Percentiles rank a stretch among this genome's conserved stretches.
These are phyloP conservation scores for Seira musarum DNA, from an alignment of 2,888 invertebrate genomes.

Conservation along the genomic window DNA sequence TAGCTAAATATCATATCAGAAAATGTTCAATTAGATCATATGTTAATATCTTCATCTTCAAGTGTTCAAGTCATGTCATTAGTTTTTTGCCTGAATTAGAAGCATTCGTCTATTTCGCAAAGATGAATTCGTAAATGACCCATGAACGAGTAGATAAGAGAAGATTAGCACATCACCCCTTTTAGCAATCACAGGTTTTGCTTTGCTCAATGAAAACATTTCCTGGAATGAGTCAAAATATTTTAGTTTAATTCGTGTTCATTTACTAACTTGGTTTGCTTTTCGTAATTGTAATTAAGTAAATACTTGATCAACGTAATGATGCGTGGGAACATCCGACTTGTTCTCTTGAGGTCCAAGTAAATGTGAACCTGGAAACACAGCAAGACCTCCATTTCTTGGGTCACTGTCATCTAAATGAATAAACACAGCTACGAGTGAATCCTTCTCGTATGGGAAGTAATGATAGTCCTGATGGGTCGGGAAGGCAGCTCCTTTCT, in stretches of 20 bases:
- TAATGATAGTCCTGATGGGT: constrained; percentile 79
- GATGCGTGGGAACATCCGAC: constrained; percentile 73
- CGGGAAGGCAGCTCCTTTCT: constrained; percentile 77
- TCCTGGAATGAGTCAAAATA: constrained; percentile 64
- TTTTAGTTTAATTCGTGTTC: not conserved
- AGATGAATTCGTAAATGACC: constrained; percentile 76
- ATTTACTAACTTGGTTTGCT: not conserved
- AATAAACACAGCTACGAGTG: constrained; percentile 77
- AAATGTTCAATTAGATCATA: too few species aligned
- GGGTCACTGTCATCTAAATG: constrained; percentile 76
- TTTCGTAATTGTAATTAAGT: not conserved
- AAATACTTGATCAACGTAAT: constrained; percentile 66
- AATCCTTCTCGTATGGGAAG: constrained; percentile 77
- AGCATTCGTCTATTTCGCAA: constrained; percentile 75
- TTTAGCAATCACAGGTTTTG: constrained; percentile 75
- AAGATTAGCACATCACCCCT: constrained; percentile 77
- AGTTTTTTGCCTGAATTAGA: constrained; percentile 71
- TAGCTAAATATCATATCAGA: too few species aligned
- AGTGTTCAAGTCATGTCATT: too few species aligned
- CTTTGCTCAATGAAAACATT: constrained; percentile 74
- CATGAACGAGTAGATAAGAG: constrained; percentile 77
- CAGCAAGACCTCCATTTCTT: constrained; percentile 77
- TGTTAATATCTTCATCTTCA: too few species aligned
- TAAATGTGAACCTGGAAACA: constrained; percentile 78
- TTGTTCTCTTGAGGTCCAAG: constrained; percentile 76